These are phyloP conservation scores for Electrona antarctica DNA, from an alignment of 2,113 vertebrate genomes.

Conservation along the genomic window DNA sequence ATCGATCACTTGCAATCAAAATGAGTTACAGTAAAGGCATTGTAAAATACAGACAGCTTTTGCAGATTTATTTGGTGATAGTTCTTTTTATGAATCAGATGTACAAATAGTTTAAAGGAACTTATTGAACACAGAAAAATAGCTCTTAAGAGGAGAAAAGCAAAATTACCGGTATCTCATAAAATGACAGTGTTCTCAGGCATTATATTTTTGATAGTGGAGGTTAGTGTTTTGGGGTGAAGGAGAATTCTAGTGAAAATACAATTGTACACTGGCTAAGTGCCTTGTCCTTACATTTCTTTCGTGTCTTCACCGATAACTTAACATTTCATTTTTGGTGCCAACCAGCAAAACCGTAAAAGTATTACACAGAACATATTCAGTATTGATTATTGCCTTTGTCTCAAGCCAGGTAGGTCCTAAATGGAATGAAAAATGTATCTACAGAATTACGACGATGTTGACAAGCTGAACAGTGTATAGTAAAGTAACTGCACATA, in stretches of 20 bases:
- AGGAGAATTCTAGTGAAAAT: conserved; percentile 14
- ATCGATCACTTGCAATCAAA: not conserved
- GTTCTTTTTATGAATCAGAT: too few species aligned
- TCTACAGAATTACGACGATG: conserved; percentile 40
- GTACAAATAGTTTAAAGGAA: too few species aligned
- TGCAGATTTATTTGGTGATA: too few species aligned
- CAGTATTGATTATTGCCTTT: conserved; percentile 54
- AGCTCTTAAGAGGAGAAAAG: conserved; percentile 3
- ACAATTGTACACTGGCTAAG: conserved; percentile 11
- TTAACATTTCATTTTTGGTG: conserved; percentile 13
- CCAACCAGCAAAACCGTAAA: conserved; percentile 25
- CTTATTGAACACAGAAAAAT: not conserved
- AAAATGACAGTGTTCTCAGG: conserved; percentile 45
- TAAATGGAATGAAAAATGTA: conserved; percentile 49
- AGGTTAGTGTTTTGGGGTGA: conserved; percentile 28
- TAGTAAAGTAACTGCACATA: conserved; percentile 54
- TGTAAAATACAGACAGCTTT: conserved; percentile 4
- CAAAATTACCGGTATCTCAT: conserved; percentile 17
- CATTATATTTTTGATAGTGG: conserved; percentile 29
- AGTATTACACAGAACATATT: conserved; percentile 41
- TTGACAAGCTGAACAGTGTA: conserved; percentile 42
- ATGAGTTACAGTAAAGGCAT: conserved; percentile 23
- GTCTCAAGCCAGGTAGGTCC: conserved; percentile 48
- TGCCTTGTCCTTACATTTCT: conserved; percentile 38
- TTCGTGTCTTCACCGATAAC: conserved; percentile 11